phyloP scores from a whole-genome alignment of 2,888 invertebrate genomes.

The Agriotes lineatus region DNA sequence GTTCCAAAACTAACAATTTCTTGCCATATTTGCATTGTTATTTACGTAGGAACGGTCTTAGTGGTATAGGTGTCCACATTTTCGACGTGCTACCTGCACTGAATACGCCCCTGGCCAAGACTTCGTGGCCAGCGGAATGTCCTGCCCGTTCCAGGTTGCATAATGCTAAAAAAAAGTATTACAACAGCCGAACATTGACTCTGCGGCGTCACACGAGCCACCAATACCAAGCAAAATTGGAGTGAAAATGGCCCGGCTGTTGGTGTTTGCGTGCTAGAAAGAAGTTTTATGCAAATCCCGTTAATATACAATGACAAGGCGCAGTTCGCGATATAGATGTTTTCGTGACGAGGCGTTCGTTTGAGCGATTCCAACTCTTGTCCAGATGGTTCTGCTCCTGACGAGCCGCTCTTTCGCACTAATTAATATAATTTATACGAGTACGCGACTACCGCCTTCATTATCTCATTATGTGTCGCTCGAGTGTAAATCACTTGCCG shows the following conservation, averaged over 20 bases:
- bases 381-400: constrained; percentile 32
- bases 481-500: constrained; percentile 19
- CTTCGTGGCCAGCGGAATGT: not conserved
- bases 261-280: constrained; percentile 15
- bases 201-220: not conserved
- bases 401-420: constrained; percentile 8
- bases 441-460: constrained; percentile 7
- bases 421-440: constrained; percentile 24
- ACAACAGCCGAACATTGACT: not conserved
- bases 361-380: constrained; percentile 36
- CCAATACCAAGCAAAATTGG: constrained; percentile 15
- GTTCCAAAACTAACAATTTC: too few relatives aligned
- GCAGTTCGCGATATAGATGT: constrained; percentile 51
- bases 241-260: constrained; percentile 23
- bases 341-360: constrained; percentile 52
- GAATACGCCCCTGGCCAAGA: too few relatives aligned
- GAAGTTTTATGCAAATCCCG: constrained; percentile 19
- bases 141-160: not conserved
- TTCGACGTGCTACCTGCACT: too few relatives aligned
- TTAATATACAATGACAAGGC: constrained; percentile 53
- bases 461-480: constrained; percentile 20
- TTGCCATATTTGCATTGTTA: too few relatives aligned
- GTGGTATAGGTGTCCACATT: too few relatives aligned
- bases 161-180: not conserved
- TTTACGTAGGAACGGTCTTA: too few relatives aligned